These are phyloP conservation scores for Hemistola chrysoprasaria DNA, from an alignment of 2,888 invertebrate species.

Conservation along the genomic window DNA sequence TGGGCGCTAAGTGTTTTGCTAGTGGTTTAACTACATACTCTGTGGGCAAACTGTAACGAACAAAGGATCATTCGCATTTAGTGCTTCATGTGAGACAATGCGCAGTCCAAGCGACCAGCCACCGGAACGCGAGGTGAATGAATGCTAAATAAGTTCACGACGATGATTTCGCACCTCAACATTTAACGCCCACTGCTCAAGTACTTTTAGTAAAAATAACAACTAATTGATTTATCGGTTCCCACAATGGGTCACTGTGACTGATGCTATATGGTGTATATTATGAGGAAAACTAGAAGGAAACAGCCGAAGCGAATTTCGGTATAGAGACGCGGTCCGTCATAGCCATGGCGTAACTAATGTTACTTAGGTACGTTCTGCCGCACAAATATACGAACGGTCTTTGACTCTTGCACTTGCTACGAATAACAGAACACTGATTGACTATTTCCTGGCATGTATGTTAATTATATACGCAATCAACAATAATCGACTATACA, in stretches of 20 bases:
- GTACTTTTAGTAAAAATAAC: slow-evolving; percentile 27
- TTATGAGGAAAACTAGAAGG: slow-evolving; percentile 29
- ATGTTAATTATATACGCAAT: slow-evolving; percentile 42
- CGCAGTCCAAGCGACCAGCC: slow-evolving; percentile 59
- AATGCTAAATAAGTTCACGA: slow-evolving; percentile 67
- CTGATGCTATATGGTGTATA: slow-evolving; percentile 18
- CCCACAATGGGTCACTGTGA: slow-evolving; percentile 24
- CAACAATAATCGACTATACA: slow-evolving; percentile 43
- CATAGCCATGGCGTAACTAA: slow-evolving; percentile 60
- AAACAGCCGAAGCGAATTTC: slow-evolving; percentile 34
- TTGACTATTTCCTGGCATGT: slow-evolving; percentile 52
- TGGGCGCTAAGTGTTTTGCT: slow-evolving; percentile 65
- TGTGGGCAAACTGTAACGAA: slow-evolving; percentile 67
- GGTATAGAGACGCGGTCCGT: slow-evolving; percentile 36
- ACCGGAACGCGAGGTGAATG: slow-evolving; percentile 76
- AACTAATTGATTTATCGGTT: slow-evolving; percentile 25
- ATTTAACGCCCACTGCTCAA: slow-evolving; percentile 33
- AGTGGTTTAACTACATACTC: slow-evolving; percentile 65
- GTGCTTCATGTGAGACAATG: slow-evolving; percentile 65
- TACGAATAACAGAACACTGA: slow-evolving; percentile 54
- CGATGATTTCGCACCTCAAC: slow-evolving; percentile 38
- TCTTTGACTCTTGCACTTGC: slow-evolving; percentile 57
- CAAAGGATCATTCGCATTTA: slow-evolving; percentile 73
- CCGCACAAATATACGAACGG: slow-evolving; percentile 54
- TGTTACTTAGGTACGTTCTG: slow-evolving; percentile 49